Conservation (phyloP, 2,888 invertebrate genomes). For the Hedychridium roseum region DNA sequence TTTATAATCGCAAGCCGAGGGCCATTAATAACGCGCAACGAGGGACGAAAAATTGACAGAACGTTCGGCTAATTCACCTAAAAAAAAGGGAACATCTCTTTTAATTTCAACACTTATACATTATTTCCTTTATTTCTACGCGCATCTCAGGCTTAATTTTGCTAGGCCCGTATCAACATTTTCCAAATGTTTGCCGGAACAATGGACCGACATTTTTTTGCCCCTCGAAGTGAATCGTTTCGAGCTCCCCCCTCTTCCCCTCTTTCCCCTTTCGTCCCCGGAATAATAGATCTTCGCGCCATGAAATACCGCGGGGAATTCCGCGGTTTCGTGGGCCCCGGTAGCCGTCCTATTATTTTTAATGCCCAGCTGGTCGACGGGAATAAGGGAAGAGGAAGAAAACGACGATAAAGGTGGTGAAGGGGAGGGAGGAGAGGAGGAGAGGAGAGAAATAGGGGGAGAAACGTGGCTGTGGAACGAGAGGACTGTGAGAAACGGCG, state of each 20-base stretch:
- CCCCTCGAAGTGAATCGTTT: too few species aligned
- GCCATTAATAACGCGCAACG: conserved; percentile 32
- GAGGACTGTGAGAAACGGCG: conserved; percentile 4
- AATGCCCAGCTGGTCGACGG: conserved; percentile 38
- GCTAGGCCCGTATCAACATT: too few species aligned
- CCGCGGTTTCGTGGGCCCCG: conserved; percentile 10
- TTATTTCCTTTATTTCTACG: too few species aligned
- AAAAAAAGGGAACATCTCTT: too few species aligned
- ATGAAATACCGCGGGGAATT: conserved; percentile 5
- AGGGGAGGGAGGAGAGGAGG: conserved; percentile 12
- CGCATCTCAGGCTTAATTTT: too few species aligned
- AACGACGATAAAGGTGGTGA: conserved; percentile 10
- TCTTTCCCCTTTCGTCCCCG: too few species aligned
- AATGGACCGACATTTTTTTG: too few species aligned
- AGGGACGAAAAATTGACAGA: too few species aligned
- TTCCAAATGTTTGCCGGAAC: too few species aligned
- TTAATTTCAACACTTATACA: too few species aligned
- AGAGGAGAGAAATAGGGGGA: conserved; percentile 17
- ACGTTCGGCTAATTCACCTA: too few species aligned
- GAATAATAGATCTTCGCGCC: not conserved
- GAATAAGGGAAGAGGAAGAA: conserved; percentile 18
- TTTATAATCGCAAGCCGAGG: conserved; percentile 58
- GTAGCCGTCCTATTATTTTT: conserved; percentile 54
- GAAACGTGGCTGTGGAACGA: conserved; percentile 11
- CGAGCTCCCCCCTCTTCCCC: too few species aligned